phyloP scores from a whole-genome alignment of 2,797 vertebrate species.

The Crenichthys baileyi region DNA sequence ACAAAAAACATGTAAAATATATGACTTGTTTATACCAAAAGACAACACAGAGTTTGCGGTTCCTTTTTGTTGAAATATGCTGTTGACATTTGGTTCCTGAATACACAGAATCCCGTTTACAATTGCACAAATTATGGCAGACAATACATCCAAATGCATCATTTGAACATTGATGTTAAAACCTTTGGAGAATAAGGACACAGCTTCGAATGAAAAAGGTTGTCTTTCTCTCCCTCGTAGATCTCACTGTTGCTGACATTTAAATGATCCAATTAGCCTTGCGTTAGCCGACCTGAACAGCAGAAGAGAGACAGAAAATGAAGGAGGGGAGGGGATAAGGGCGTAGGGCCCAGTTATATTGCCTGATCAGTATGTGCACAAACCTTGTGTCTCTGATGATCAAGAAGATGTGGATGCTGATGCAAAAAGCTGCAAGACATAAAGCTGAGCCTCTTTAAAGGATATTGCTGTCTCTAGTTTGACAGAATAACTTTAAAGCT shows the following conservation, averaged over 20 bases:
- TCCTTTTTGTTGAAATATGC: conserved; percentile 8
- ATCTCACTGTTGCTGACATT: conserved; percentile 40
- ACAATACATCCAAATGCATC: conserved; percentile 3
- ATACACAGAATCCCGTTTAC: conserved; percentile 34
- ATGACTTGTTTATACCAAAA: conserved; percentile 7
- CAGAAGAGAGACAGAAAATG: conserved; percentile 28
- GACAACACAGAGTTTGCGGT: conserved; percentile 7
- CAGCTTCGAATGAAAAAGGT: conserved; percentile 3
- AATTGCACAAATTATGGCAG: neutral
- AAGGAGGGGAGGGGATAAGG: conserved; percentile 29
- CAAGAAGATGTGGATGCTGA: conserved; percentile 5
- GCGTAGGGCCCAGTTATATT: neutral
- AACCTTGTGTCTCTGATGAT: neutral
- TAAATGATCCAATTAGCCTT: conserved; percentile 54
- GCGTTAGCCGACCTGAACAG: conserved; percentile 32
- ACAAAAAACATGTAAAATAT: neutral
- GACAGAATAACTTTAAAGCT: neutral
- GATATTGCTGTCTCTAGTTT: neutral
- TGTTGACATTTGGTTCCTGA: conserved; percentile 12
- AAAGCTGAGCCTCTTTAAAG: neutral
- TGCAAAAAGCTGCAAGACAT: conserved; percentile 16
- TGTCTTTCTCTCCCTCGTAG: neutral
- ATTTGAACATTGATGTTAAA: conserved; percentile 9
- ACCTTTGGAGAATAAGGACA: neutral
- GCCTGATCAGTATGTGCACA: neutral